A percentile compares a stretch with the other conserved stretches of the same genome.
Conservation (phyloP, 2,888 invertebrate genomes). For the Drosophila paranaensis region DNA sequence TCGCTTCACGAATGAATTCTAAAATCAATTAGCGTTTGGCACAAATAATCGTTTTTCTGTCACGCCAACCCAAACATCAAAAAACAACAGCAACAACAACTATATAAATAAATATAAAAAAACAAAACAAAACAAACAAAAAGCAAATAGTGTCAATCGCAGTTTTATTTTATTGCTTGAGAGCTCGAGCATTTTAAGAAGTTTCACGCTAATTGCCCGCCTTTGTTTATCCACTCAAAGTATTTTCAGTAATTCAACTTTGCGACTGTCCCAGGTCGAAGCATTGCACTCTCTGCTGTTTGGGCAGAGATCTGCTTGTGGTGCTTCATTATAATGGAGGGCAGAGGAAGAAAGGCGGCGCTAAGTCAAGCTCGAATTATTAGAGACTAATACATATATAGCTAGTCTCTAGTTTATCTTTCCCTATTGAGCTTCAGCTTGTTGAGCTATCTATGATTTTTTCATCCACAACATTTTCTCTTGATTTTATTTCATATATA, state of each 20-base stretch:
- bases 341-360: too few species aligned
- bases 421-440: too few species aligned
- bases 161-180: slow-evolving; percentile 36
- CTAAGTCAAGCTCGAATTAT: too few species aligned
- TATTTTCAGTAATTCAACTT: slow-evolving; percentile 14
- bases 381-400: too few species aligned
- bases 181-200: slow-evolving; percentile 32
- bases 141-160: slow-evolving; percentile 32
- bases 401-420: too few species aligned
- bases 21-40: slow-evolving; percentile 84
- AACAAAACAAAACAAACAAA: slow-evolving; percentile 18
- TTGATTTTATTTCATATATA: too few species aligned
- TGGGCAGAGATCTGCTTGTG: neutral
- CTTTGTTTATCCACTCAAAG: slow-evolving; percentile 37
- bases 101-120: slow-evolving; percentile 18
- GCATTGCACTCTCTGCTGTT: neutral
- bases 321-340: too few species aligned
- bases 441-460: too few species aligned
- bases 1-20: slow-evolving; percentile 78
- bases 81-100: slow-evolving; percentile 17
- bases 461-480: too few species aligned
- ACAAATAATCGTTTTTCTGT: slow-evolving; percentile 82
- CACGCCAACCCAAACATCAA: slow-evolving; percentile 65
- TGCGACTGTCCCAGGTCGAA: neutral
- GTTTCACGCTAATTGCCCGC: slow-evolving; percentile 39